Conservation (phyloP, 1,140 invertebrate species). For the Acromyrmex heyeri region DNA sequence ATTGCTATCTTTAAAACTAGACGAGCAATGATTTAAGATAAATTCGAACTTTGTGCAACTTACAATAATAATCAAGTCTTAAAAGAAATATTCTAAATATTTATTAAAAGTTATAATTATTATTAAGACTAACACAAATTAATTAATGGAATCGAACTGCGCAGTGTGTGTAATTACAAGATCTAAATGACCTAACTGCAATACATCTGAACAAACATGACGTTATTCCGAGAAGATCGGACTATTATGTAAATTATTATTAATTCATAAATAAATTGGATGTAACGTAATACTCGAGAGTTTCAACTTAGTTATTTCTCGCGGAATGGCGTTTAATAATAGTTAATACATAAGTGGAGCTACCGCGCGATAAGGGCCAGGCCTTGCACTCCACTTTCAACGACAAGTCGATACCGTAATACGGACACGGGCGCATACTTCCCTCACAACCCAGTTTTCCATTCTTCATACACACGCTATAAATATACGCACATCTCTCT, state of each 20-base stretch:
- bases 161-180: not conserved
- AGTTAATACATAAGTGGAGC: conserved; percentile 57
- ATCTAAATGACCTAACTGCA: not conserved
- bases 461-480: conserved; percentile 37
- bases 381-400: conserved; percentile 56
- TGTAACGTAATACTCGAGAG: conserved; percentile 9
- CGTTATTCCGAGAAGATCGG: not conserved
- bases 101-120: not conserved
- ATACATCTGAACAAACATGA: not conserved
- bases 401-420: conserved; percentile 63
- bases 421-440: conserved; percentile 41
- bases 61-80: not conserved
- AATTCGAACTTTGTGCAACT: not conserved
- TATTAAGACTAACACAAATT: not conserved
- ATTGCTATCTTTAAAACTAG: not conserved
- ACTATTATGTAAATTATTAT: not conserved
- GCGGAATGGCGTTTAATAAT: conserved; percentile 47
- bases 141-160: not conserved
- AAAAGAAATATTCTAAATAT: not conserved
- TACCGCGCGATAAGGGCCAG: conserved; percentile 53
- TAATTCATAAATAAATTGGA: conserved; percentile 41
- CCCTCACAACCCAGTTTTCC: conserved; percentile 65
- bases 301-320: conserved; percentile 21
- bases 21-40: not conserved
- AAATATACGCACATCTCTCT: conserved; percentile 54